Evolutionary conservation across 1,140 invertebrate genomes (phyloP).

Genomic region (Neelides sp.): DNA sequence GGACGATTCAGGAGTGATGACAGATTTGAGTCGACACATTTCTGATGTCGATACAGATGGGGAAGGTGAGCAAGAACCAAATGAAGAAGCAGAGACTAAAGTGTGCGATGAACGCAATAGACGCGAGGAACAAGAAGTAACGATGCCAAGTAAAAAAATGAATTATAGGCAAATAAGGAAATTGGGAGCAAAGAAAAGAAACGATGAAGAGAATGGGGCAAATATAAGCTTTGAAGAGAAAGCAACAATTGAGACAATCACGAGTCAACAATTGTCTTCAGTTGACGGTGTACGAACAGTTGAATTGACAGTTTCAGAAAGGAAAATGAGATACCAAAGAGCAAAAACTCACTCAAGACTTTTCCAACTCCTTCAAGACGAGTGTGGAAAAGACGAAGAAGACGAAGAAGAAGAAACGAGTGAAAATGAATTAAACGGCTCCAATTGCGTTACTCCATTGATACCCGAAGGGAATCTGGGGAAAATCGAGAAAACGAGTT

Average conservation of each 20-base stretch:
- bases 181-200: neutral
- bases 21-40: slow-evolving; percentile 52
- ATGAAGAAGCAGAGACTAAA: slow-evolving; percentile 13
- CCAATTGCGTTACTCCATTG: too few species aligned
- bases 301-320: slow-evolving; percentile 13
- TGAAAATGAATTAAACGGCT: too few species aligned
- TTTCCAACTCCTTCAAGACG: slow-evolving; percentile 51
- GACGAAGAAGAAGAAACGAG: slow-evolving; percentile 32
- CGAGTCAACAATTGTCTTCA: neutral
- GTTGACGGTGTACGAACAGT: slow-evolving; percentile 6
- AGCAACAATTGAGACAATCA: neutral
- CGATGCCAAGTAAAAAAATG: neutral
- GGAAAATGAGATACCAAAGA: slow-evolving; percentile 48
- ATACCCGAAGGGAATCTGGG: slow-evolving; percentile 11
- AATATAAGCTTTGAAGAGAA: slow-evolving; percentile 13
- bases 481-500: slow-evolving; percentile 5
- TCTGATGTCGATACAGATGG: slow-evolving; percentile 53
- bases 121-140: neutral
- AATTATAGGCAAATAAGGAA: neutral
- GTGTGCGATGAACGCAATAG: neutral
- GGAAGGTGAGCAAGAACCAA: slow-evolving; percentile 42
- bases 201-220: slow-evolving; percentile 13
- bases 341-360: slow-evolving; percentile 58
- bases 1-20: slow-evolving; percentile 58
- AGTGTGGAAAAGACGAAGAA: slow-evolving; percentile 37